Base-by-base conservation (phyloP, 1,140 invertebrate species). In the Parasteatoda tepidariorum region DNA sequence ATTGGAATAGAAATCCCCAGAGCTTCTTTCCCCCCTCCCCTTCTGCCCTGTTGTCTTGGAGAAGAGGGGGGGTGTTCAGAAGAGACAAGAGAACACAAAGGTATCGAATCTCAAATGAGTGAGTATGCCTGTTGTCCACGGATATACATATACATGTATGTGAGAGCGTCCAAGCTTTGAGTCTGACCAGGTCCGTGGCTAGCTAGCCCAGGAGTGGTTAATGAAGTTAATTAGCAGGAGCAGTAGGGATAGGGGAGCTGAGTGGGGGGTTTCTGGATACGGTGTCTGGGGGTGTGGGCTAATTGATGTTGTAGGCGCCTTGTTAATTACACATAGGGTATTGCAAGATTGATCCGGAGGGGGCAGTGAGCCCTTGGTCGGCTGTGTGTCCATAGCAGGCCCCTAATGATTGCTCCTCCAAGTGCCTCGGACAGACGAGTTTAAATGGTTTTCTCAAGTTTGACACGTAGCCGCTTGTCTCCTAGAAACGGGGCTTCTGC, bases 261-360 rank as follows among this genome's bases (percentile, higher is more conserved):
- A 38, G 15, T 24, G 28, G 61, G 38, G 74, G 18, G 31, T 15
- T 13, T 28, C 28, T 26, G 28, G 61, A n/a, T 64, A 64, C 61
- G 61, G 61, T 64, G 61, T 64, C 26, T 1, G 74, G 61, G 71
- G 74, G 74, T 13, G 75, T 26, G 62, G 76, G 30, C 76, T 79
- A 79, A 79, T 79, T 79, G 76, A 79, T 79, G 76, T 79, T 79
- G 76, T 79, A 79, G 76, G 76, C 76, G 76, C 76, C 76, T 79
- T 79, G 76, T 79, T 79, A 79, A 79, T 79, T 79, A 79, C 76
- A 79, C 76, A 68, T 79, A 79, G 76, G 76, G 41, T 59, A 59
- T 54, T 26, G 76, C 76, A 68, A 68, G 76, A 79, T 79, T 79
- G 76, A 79, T 79, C 64, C 76, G 15, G 64, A 11, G 28, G 38